Evolutionary conservation across 2,888 invertebrate species (phyloP), one percentile per base, ranked within the genome.

Genomic region (Hypselothyrea guttata): DNA sequence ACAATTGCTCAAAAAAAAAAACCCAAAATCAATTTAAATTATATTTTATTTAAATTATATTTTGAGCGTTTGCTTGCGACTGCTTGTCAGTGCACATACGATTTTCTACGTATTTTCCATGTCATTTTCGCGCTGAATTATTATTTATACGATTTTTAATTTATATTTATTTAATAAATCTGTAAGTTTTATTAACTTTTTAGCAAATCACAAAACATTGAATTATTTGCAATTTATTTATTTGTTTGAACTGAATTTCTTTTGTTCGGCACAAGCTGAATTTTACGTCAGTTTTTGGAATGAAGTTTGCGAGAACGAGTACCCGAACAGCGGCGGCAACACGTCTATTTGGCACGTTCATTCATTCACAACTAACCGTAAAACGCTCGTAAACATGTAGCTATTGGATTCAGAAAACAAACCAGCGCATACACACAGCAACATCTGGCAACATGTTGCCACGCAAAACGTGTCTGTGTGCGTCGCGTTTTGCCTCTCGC

Each of bases 261-360:
- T 69, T 59, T 56, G 53, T 48, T 66, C 64, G 47, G 56, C 47
- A 60, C 57, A 38, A 51, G 28, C 37, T n/a, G 42, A 65, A 58
- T 62, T 76, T 84, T 86, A 78, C 82, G 81, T 71, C 72, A 66
- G 72, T 72, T 75, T 72, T 75, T 64, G 73, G 73, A 73, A 71
- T 73, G 65, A 62, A 68, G 28, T 62, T 73, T 75, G 61, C 64
- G 77, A 63, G 60, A 62, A 74, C 82, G 78, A 74, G 62, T 62
- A 70, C 49, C 82, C 81, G 71, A 79, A 55, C 63, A 67, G 65
- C 72, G 76, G 74, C 76, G 67, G 68, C 72, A 68, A 75, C 82
- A 87, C 88, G 87, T 89, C 89, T 88, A 88, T 84, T 88, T 88
- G 87, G 86, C 88, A 89, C 88, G 89, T 89, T 87, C 87, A 87